Base-by-base conservation (phyloP, 2,797 vertebrate species). In the Urophycis tenuis region DNA sequence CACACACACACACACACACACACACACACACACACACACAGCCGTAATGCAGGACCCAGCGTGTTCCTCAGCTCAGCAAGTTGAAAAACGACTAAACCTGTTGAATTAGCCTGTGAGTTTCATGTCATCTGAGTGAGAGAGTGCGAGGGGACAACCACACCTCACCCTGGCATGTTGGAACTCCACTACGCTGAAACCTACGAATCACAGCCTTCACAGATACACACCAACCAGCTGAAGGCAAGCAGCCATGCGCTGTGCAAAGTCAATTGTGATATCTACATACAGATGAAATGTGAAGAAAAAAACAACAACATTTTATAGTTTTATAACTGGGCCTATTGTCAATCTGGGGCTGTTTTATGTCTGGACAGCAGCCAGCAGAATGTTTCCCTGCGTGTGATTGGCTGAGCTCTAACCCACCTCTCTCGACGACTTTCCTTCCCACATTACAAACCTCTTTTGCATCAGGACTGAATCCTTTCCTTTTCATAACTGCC, bases 131-230 rank as follows among this genome's bases (percentile, higher is more conserved):
- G 77, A 39, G 83, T 83, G 78, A 85, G 81, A 78, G 70, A 80
- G 77, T 49, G 83, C 83, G 78, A 84, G 82, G 78, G 86, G 88
- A 90, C 86, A 87, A 72, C 89, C 91, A 90, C 92, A 86, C 92
- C 92, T 88, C 83, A 72, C 1, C 0, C 73, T 78, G 89, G 87
- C 76, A 91, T 90, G 85, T 83, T 82, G 71, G 87, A 74, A 79
- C 82, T 80, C 74, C 53, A 76, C 35, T 81, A 78, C 12, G 71
- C 73, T 74, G 74, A 77, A n/a, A n/a, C n/a, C n/a, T n/a, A n/a
- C n/a, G n/a, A n/a, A n/a, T n/a, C 33, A 34, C 7, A 34, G 33
- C 33, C 33, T 67, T 12, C 41, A 45, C 41, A 45, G 41, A 45
- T 14, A n/a, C n/a, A n/a, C n/a, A n/a, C n/a, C n/a, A n/a, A n/a